These are phyloP conservation scores for Salvelinus fontinalis DNA, from an alignment of 2,113 vertebrate species.

Conservation along the genomic window DNA sequence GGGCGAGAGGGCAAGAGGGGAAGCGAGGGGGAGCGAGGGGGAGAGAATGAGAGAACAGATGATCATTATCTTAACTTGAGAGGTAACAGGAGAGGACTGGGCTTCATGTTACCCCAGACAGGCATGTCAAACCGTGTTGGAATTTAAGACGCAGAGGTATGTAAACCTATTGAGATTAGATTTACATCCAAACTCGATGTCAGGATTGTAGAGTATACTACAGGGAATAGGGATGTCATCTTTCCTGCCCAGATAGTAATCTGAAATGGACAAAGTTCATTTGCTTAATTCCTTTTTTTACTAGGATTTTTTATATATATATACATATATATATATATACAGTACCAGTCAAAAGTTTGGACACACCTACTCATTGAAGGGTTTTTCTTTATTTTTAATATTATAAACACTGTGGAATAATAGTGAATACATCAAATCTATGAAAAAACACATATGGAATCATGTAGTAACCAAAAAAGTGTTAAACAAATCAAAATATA, in stretches of 20 bases:
- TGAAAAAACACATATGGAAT: no score
- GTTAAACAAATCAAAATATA: no score
- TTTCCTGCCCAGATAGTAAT: neutral
- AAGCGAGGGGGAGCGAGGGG: slow-evolving; percentile 20
- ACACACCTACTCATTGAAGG: no score
- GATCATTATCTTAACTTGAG: slow-evolving; percentile 55
- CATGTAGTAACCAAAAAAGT: no score
- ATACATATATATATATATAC: no score
- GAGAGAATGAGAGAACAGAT: slow-evolving; percentile 10
- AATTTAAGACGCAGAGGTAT: slow-evolving; percentile 18
- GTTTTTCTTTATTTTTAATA: no score
- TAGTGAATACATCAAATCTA: no score
- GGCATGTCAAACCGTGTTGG: slow-evolving; percentile 28
- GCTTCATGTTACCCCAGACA: slow-evolving; percentile 47
- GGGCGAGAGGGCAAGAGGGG: neutral
- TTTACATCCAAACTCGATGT: neutral
- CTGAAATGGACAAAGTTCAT: neutral
- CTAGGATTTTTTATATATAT: neutral
- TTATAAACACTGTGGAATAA: no score
- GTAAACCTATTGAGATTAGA: neutral
- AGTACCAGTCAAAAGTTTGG: no score
- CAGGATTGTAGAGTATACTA: neutral
- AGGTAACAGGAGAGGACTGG: slow-evolving; percentile 47
- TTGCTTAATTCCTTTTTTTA: neutral
- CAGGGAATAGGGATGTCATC: neutral